A percentile compares a stretch with the other conserved stretches of the same genome.
Conservation (phyloP, 2,888 invertebrate genomes). For the Argyra leucocephala region DNA sequence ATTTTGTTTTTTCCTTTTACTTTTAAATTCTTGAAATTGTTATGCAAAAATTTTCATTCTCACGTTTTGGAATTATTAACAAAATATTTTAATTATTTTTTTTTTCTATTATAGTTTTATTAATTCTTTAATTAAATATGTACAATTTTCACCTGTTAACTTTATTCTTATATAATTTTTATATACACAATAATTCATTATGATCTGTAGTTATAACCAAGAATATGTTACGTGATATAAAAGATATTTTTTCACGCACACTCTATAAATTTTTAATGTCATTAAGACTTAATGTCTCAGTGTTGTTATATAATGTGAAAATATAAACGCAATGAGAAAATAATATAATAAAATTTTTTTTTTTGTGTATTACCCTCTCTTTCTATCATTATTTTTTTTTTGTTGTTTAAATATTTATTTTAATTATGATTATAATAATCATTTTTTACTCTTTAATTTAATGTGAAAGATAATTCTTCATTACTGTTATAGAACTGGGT, state of each 20-base stretch:
- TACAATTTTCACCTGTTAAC: no score
- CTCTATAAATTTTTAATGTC: neutral
- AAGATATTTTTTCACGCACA: constrained; percentile 1
- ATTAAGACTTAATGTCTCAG: neutral
- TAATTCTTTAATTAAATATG: no score
- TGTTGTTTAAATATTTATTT: neutral
- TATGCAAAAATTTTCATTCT: no score
- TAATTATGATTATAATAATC: neutral
- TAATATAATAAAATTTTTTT: neutral
- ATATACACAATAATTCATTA: neutral
- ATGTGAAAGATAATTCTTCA: no score
- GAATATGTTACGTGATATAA: neutral
- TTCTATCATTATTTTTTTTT: neutral
- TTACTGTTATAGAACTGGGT: no score
- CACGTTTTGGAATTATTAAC: no score
- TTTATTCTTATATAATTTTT: no score
- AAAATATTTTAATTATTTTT: no score
- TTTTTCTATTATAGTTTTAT: no score
- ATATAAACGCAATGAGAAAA: neutral
- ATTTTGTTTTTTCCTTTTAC: no score
- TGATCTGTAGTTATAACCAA: neutral
- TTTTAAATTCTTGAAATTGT: no score
- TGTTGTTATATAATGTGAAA: neutral
- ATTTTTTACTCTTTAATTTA: neutral
- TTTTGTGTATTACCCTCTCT: neutral